phyloP scores from a whole-genome alignment of 1,140 invertebrate genomes.

The Drosophila littoralis region DNA sequence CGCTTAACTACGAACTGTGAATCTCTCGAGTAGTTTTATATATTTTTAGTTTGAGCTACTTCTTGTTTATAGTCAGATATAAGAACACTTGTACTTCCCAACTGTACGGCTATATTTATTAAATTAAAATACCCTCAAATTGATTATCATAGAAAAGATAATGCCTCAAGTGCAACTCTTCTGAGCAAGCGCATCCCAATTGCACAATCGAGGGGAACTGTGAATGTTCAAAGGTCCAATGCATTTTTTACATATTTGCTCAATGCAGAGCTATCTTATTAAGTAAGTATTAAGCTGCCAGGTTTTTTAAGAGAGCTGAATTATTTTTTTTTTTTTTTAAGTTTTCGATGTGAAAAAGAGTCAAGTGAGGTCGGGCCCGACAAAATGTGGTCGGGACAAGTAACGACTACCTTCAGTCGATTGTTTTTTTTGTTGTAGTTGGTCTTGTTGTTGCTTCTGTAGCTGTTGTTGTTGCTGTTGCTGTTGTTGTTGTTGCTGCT shows the following conservation, averaged over 20 bases:
- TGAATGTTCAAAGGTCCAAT: conserved; percentile 3
- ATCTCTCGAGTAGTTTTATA: neutral
- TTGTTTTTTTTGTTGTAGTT: conserved; percentile 46
- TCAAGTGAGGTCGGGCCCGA: conserved; percentile 76
- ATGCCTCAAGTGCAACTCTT: conserved; percentile 17
- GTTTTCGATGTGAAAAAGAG: conserved; percentile 78
- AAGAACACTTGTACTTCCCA: too few species aligned
- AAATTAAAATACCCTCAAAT: neutral
- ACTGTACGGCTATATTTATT: neutral
- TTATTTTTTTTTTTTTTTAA: conserved; percentile 38
- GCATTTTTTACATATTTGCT: conserved; percentile 43
- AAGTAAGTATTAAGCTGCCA: conserved; percentile 35
- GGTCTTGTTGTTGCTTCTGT: conserved; percentile 14
- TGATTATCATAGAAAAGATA: neutral
- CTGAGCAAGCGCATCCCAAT: conserved; percentile 34
- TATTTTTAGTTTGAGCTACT: neutral
- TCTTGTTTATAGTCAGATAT: neutral
- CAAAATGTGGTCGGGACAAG: conserved; percentile 70
- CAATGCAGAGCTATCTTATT: conserved; percentile 30
- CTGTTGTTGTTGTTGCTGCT: conserved; percentile 19
- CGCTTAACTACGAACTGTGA: too few species aligned
- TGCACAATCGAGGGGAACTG: conserved; percentile 38
- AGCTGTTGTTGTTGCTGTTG: conserved; percentile 31
- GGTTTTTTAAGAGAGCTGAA: conserved; percentile 13
- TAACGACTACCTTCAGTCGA: conserved; percentile 70